These are phyloP conservation scores for Terrapene triunguis DNA, from an alignment of 2,113 vertebrate species.

Conservation along the genomic window DNA sequence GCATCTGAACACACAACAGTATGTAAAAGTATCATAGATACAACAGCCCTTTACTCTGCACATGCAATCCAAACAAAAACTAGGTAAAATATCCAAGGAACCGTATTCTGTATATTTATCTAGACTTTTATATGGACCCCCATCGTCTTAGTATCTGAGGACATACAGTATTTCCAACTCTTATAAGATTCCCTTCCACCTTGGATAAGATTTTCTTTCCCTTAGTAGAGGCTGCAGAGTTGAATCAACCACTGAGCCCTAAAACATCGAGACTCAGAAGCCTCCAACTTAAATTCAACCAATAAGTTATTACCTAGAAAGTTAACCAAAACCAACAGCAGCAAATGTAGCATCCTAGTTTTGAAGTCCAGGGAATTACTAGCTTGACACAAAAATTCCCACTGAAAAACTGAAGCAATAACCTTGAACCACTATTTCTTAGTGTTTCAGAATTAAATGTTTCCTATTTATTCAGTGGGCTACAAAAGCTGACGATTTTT, in stretches of 20 bases:
- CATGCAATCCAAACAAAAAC: slow-evolving; percentile 16
- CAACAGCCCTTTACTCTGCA: not conserved
- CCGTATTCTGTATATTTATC: not conserved
- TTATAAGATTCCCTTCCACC: not conserved
- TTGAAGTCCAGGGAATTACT: not conserved
- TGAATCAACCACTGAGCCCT: not conserved
- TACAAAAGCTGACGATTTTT: not conserved
- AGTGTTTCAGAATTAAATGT: not conserved
- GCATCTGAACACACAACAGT: slow-evolving; percentile 8
- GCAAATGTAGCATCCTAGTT: not conserved
- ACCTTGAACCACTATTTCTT: not conserved
- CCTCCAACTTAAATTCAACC: not conserved
- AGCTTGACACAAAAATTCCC: not conserved
- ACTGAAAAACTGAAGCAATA: slow-evolving; percentile 23
- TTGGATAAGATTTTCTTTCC: slow-evolving; percentile 22
- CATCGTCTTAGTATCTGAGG: not conserved
- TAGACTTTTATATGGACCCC: not conserved
- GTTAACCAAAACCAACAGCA: not conserved
- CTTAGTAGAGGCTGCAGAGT: not conserved
- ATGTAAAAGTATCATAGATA: slow-evolving; percentile 31
- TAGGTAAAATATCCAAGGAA: slow-evolving; percentile 16
- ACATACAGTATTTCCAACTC: not conserved
- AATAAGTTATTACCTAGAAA: not conserved
- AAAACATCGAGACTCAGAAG: not conserved
- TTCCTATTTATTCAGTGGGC: not conserved